Evolutionary conservation across 1,140 invertebrate species (phyloP), one percentile per base, ranked within the genome.

Genomic region (Aphidius ervi): DNA sequence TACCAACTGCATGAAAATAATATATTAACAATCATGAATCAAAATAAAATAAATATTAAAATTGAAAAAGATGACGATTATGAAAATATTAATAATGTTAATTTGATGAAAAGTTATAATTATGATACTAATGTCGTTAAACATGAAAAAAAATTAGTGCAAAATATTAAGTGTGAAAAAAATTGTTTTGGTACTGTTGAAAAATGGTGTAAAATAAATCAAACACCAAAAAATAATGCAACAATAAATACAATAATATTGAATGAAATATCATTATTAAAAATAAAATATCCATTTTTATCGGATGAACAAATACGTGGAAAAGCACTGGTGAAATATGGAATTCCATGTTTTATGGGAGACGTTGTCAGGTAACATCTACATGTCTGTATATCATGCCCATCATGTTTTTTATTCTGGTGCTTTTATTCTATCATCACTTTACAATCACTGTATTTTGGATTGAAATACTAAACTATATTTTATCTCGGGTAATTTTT

Each of bases 261-360:
- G 4, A 56, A 56, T 40, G 59, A 64, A 49, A 55, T 61, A 3
- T 54, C 56, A 16, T 31, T 64, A 6, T 9, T 56, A 3, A 58
- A 59, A 58, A 60, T 68, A 0, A 46, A 53, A 16, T 66, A 62
- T 57, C 67, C 62, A 0, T 66, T 66, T 45, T 48, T 66, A 5
- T 57, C 59, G 8, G 61, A 68, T 9, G 39, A 50, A 49, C 63
- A 66, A 45, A 55, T 65, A 3, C 61, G 50, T 7, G 65, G 60
- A 56, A 68, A 68, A 45, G 59, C 61, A 1, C 60, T 55, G 43
- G 47, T 60, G 16, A 56, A 59, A 23, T 61, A 55, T 47, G 65
- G 66, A 45, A 61, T 64, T 5, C 56, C 56, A 3, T 46, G 56
- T 52, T 41, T 56, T 40, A 66, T 66, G 63, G 67, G 64, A 40